Conservation (phyloP, 2,113 vertebrate species). For the Felis chaus region DNA sequence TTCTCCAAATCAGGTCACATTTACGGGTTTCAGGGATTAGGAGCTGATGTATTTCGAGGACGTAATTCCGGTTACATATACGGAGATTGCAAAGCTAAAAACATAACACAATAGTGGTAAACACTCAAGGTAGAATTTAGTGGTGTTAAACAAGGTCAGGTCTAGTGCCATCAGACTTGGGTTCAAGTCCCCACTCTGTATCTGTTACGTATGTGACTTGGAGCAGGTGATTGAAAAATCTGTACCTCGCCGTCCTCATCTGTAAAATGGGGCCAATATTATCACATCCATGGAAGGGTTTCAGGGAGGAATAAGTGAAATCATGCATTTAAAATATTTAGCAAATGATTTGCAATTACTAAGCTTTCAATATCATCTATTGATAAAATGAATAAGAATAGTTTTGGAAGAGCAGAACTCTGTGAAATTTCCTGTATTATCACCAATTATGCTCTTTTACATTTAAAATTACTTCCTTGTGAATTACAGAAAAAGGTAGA, state of each 20-base stretch:
- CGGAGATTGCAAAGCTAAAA: background rate
- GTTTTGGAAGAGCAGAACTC: background rate
- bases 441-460: background rate
- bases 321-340: background rate
- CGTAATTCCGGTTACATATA: background rate
- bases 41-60: background rate
- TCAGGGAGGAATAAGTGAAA: background rate
- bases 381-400: background rate
- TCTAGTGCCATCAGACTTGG: background rate
- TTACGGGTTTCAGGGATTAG: background rate
- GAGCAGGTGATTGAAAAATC: background rate
- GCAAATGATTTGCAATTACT: background rate
- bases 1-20: background rate
- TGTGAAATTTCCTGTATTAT: background rate
- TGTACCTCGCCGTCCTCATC: background rate
- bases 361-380: background rate
- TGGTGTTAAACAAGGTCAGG: background rate
- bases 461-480: slow-evolving; percentile 28
- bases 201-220: background rate
- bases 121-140: background rate
- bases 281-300: background rate
- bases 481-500: background rate
- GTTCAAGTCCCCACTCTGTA: background rate
- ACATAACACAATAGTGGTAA: background rate
- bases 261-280: background rate